phyloP scores from a whole-genome alignment of 2,888 invertebrate species.

The Zygothrica quintamaculata region DNA sequence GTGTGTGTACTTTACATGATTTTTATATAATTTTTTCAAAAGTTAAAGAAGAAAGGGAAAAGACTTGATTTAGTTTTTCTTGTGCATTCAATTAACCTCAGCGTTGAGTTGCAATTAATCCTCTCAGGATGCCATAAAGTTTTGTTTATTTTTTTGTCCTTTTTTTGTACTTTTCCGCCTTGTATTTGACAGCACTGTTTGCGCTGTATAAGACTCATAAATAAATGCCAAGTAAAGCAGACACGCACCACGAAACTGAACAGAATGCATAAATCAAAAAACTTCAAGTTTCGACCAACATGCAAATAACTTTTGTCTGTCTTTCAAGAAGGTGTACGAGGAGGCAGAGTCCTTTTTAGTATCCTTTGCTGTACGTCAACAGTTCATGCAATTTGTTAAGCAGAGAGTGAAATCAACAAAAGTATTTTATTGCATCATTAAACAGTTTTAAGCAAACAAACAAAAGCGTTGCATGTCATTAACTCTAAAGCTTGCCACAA shows the following conservation, averaged over 20 bases:
- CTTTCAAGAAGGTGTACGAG: too few species aligned
- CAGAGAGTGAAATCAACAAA: slow-evolving; percentile 55
- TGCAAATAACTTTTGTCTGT: not conserved
- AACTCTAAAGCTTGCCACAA: not conserved
- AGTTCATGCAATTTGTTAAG: slow-evolving; percentile 62
- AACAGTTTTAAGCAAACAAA: slow-evolving; percentile 55
- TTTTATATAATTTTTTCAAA: slow-evolving; percentile 10
- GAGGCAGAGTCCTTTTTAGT: too few species aligned
- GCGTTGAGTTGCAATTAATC: slow-evolving; percentile 45
- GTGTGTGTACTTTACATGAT: slow-evolving; percentile 29
- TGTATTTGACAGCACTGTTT: slow-evolving; percentile 22
- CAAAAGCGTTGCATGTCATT: slow-evolving; percentile 27
- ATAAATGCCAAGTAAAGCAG: slow-evolving; percentile 52
- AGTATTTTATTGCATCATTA: slow-evolving; percentile 69
- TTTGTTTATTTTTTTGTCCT: not conserved
- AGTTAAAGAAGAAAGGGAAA: too few species aligned
- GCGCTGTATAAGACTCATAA: slow-evolving; percentile 49
- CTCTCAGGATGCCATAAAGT: slow-evolving; percentile 21
- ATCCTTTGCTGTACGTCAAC: slow-evolving; percentile 15
- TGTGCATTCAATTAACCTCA: slow-evolving; percentile 41
- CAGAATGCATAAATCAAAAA: slow-evolving; percentile 69
- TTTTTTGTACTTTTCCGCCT: slow-evolving; percentile 26
- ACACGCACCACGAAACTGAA: slow-evolving; percentile 64
- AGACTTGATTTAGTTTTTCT: slow-evolving; percentile 16
- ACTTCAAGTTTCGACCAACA: slow-evolving; percentile 42